Conservation (phyloP, 2,888 invertebrate species). For the Macrophya annulata region DNA sequence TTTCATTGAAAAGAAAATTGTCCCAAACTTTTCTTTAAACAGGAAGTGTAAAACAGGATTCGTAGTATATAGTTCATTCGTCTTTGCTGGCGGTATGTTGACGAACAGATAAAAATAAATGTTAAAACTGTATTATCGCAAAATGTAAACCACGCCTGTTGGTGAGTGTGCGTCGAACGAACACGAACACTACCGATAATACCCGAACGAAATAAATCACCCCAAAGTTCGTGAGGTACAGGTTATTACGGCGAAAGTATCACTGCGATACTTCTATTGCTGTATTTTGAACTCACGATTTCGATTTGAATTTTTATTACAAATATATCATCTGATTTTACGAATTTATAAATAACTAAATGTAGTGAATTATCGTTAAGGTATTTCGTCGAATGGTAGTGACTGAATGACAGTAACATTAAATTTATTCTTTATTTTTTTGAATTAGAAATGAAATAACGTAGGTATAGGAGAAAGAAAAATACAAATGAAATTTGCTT, state of each 20-base stretch:
- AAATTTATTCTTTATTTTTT: background rate
- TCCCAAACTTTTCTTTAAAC: background rate
- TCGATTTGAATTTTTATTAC: background rate
- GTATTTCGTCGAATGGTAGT: no score
- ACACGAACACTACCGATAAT: slow-evolving; percentile 56
- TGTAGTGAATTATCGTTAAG: no score
- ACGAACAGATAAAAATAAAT: slow-evolving; percentile 58
- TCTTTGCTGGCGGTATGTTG: slow-evolving; percentile 38
- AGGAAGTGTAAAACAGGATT: background rate
- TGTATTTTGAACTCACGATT: background rate
- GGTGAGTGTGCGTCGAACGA: slow-evolving; percentile 58
- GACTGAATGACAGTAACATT: background rate
- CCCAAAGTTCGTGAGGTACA: slow-evolving; percentile 61
- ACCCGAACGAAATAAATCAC: slow-evolving; percentile 57
- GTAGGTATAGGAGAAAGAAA: background rate
- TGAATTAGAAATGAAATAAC: background rate
- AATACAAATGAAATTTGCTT: background rate
- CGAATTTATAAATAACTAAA: no score
- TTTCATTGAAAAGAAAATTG: background rate
- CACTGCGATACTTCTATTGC: background rate
- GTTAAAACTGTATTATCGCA: slow-evolving; percentile 59
- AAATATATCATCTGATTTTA: background rate
- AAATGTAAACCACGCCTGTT: slow-evolving; percentile 63
- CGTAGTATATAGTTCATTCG: slow-evolving; percentile 29
- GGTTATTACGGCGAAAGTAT: slow-evolving; percentile 17